Evolutionary conservation across 53 echinoderm and acorn worm genomes (phyloP), one percentile per base, ranked within the genome.

Genomic region (Glandiceps talaboti): DNA sequence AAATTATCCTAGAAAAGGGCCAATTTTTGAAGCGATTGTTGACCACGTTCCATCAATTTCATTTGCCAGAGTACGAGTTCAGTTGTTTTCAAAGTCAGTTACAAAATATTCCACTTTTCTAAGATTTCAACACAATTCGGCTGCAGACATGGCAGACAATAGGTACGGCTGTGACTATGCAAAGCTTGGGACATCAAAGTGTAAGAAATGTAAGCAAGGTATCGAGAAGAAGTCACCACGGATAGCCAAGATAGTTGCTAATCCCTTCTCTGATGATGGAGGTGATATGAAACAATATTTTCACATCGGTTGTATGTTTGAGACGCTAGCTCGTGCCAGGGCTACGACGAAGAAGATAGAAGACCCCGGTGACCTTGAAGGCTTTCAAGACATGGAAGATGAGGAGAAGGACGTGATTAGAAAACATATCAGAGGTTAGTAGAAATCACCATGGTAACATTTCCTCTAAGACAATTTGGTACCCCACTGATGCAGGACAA

Each of bases 281-380:
- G 80, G 91, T 6, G 87, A 89, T 72, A 97, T 97, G 97, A 97
- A 97, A 77, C 93, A 97, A 79, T 97, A 97, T 77, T 88, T 88
- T 76, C 97, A 93, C 75, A 86, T 97, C 80, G 74, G 33, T 33
- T 97, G 97, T 74, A 85, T 97, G 80, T 97, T 97, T 79, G 97
- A 97, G 87, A 81, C 91, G 6, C 87, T 97, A 32, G 80, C 82
- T 29, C 77, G 86, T 28, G 97, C 97, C 0, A 81, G 97, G 33
- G 91, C 97, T 1, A 84, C 93, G 0, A 97, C 97, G 12, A 97
- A 97, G 86, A 97, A 91, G 86, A 97, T 97, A 29, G 97, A 97
- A 33, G 93, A 91, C 30, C 77, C 93, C 0, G 87, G 91, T 27
- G 97, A 97, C 33, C 77, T 93, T 29, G 91, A 97, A 33, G 97